Percentiles rank a stretch among this genome's conserved stretches.
Evolutionary conservation across 2,888 invertebrate species (phyloP).

Genomic region (Melipona beecheii): DNA sequence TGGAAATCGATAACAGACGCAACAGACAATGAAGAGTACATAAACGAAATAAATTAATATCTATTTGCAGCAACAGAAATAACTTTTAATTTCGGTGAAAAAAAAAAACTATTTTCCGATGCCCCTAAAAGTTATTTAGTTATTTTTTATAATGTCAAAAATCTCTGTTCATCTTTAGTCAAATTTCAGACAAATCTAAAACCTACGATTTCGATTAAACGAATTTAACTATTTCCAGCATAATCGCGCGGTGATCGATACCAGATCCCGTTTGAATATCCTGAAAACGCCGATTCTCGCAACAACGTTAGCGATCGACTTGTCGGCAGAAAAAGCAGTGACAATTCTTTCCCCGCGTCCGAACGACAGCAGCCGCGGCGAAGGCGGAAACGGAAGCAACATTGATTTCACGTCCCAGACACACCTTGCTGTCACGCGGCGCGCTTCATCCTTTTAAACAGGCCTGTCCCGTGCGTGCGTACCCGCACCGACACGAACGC

Average conservation of each 20-base stretch:
- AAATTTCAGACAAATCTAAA: not conserved
- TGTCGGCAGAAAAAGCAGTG: slow-evolving; percentile 18
- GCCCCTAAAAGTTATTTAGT: too few relatives aligned
- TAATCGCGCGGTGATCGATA: not conserved
- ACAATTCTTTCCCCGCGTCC: slow-evolving; percentile 27
- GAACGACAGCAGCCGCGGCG: slow-evolving; percentile 5
- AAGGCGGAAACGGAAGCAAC: slow-evolving; percentile 55
- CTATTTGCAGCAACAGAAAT: too few relatives aligned
- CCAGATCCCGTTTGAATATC: slow-evolving; percentile 4
- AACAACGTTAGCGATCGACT: slow-evolving; percentile 21
- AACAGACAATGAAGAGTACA: too few relatives aligned
- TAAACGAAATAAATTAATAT: too few relatives aligned
- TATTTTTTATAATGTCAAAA: too few relatives aligned
- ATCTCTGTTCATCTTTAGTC: too few relatives aligned
- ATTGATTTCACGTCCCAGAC: slow-evolving; percentile 61
- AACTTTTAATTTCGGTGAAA: too few relatives aligned
- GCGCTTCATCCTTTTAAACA: slow-evolving; percentile 59
- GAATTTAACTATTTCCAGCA: not conserved
- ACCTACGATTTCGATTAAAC: not conserved
- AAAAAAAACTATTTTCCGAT: too few relatives aligned
- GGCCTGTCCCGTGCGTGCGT: slow-evolving; percentile 25
- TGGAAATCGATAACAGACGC: too few relatives aligned
- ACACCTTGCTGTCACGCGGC: slow-evolving; percentile 58
- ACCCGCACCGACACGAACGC: not conserved
- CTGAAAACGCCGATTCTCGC: not conserved